phyloP scores from a whole-genome alignment of 1,140 invertebrate genomes.

The Drosophila seguyi region DNA sequence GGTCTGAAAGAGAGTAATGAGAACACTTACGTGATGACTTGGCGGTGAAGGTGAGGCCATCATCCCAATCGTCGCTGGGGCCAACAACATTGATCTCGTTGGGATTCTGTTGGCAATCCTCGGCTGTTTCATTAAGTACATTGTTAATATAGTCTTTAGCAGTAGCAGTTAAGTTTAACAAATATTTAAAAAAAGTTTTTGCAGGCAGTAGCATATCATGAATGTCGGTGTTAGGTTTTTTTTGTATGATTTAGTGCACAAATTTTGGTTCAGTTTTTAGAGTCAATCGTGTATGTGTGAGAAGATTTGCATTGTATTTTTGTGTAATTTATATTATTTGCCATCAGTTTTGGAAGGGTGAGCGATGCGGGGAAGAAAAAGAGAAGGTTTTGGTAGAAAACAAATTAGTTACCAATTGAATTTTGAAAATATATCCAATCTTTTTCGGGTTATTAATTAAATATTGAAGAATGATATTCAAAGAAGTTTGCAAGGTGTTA shows the following conservation, averaged over 20 bases:
- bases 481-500: background rate
- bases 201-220: slow-evolving; percentile 13
- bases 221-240: slow-evolving; percentile 12
- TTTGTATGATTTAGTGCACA: slow-evolving; percentile 29
- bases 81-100: slow-evolving; percentile 80
- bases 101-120: slow-evolving; percentile 85
- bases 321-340: slow-evolving; percentile 1
- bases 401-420: slow-evolving; percentile 68
- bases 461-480: background rate
- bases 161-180: slow-evolving; percentile 14
- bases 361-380: slow-evolving; percentile 55
- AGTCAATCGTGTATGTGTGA: slow-evolving; percentile 34
- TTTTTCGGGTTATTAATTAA: background rate
- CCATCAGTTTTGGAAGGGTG: slow-evolving; percentile 37
- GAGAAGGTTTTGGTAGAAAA: slow-evolving; percentile 47
- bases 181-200: slow-evolving; percentile 15
- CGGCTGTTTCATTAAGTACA: slow-evolving; percentile 90
- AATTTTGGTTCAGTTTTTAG: slow-evolving; percentile 7
- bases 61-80: slow-evolving; percentile 90
- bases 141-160: slow-evolving; percentile 91
- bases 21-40: slow-evolving; percentile 91
- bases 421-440: slow-evolving; percentile 3
- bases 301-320: slow-evolving; percentile 4
- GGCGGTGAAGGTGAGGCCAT: slow-evolving; percentile 94
- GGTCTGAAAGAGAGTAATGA: slow-evolving; percentile 15